Base-by-base conservation (phyloP, 1,140 invertebrate species). In the Bacillus rossius region DNA sequence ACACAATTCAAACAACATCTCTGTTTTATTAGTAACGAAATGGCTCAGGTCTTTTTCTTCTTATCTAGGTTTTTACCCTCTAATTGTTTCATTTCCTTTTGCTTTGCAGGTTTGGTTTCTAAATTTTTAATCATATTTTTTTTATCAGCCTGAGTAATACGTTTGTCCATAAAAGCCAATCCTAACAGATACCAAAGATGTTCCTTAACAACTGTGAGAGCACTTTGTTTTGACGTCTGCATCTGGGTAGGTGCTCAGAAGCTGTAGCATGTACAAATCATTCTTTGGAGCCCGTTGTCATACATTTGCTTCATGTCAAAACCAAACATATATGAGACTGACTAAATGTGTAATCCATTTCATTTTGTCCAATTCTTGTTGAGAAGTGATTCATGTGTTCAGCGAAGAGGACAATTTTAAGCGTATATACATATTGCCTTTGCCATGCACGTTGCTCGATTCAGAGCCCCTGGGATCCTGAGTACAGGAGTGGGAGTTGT, bases 171-270 rank as follows among this genome's bases (percentile, higher is more conserved):
- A 45, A 45, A 45, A 45, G 38, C 38, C n/a, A n/a, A n/a, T n/a
- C n/a, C 25, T 52, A 14, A 29, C 50, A 52, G 16, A 52, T 52
- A 34, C 16, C 50, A 20, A 34, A 34, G 50, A 20, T 52, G 50
- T 52, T 37, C 19, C 50, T 55, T 52, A n/a, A 52, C 23, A 40
- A 19, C 10, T 1, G 1, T 1, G 2, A 52, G 40, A 55, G 45
- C 2, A 53, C 55, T 1, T 54, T 54, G n/a, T 38, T 38, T 57
- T 57, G 45, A 54, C 55, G 20, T 52, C 48, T 57, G 55, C 25
- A 52, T 57, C 55, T 53, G 48, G 3, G 48, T 57, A 57, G 41
- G 48, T 29, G 50, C 23, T 52, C 50, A 52, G 20, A 52, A 52
- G 50, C 23, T 52, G 20, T 40, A 52, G 13, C 50, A 52, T 52